Base-by-base conservation (phyloP, 2,113 vertebrate genomes). In the Craseonycteris thonglongyai region DNA sequence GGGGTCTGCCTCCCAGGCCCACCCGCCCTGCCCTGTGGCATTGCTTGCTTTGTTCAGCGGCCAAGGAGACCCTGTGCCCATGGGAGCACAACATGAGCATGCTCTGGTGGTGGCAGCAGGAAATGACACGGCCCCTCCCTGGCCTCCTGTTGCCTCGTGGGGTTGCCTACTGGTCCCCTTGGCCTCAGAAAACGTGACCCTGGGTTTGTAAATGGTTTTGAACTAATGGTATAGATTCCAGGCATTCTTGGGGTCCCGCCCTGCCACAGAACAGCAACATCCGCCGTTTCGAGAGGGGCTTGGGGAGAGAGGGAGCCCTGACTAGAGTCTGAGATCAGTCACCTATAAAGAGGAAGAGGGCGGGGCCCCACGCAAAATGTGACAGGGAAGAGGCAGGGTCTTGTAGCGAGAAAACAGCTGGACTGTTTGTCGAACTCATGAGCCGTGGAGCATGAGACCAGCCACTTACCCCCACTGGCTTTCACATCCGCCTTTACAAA, bases 21-120 rank as follows among this genome's bases (percentile, higher is more conserved):
- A 1, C 33, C 51, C 92, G 33, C 51, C 51, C 1, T 3, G 54
- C 59, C 69, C 87, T 69, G 15, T 1, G 40, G 11, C 26, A 66
- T 24, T 6, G 8, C 56, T 28, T 22, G 49, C 66, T 85, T 33
- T 85, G 8, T 63, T 47, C 75, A 7, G 30, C 78, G 79, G 93
- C 79, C 74, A 75, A 0, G 78, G 75, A 61, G 65, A n/a, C 65
- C 1, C n/a, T 5, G 4, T 54, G 59, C 35, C 2, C 45, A 2
- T 69, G 42, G 83, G 96, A 96, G 66, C 95, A 95, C 90, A 97
- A n/a, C 90, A 82, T 97, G 84, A 66, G 7, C 26, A 7, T 65
- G 16, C 35, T 92, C 82, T 89, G 79, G 54, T 10, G 54, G 49
- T 33, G 65, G 66, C 5, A 6, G 61, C 66, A 11, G 6, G 2